These are phyloP conservation scores for Poeciliopsis turneri DNA, from an alignment of 2,797 vertebrate genomes.

Conservation along the genomic window DNA sequence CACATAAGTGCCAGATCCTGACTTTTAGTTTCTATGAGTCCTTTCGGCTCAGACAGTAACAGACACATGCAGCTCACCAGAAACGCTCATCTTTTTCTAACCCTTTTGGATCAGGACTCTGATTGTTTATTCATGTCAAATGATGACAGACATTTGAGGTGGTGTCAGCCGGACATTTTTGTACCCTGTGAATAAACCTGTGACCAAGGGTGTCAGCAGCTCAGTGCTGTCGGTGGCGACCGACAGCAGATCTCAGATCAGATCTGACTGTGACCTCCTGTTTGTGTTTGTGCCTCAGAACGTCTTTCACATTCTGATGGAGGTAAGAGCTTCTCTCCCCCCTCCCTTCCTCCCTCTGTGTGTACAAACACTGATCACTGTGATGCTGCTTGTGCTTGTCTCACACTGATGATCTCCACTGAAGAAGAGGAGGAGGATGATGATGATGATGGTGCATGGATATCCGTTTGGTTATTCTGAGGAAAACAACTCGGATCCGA, in stretches of 20 bases:
- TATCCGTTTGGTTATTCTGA: background rate
- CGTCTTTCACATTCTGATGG: constrained; percentile 97
- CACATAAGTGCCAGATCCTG: background rate
- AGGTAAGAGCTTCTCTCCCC: background rate
- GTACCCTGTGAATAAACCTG: background rate
- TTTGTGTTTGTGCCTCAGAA: constrained; percentile 85
- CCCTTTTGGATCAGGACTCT: background rate
- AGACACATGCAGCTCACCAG: no score
- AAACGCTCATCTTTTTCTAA: background rate
- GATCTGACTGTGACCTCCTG: constrained; percentile 72
- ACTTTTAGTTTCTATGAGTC: background rate
- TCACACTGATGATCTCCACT: background rate
- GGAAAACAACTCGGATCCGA: background rate
- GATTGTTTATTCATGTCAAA: background rate
- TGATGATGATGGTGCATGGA: background rate
- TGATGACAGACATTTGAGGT: background rate
- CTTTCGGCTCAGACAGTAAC: background rate
- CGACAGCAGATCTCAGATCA: background rate
- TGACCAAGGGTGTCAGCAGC: background rate
- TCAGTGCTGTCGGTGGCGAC: background rate
- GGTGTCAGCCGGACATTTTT: background rate
- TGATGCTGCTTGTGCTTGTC: background rate
- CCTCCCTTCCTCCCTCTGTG: background rate
- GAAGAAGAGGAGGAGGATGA: background rate
- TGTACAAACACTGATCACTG: background rate